phyloP scores from a whole-genome alignment of 2,888 invertebrate genomes.

The Craniophora ligustri region DNA sequence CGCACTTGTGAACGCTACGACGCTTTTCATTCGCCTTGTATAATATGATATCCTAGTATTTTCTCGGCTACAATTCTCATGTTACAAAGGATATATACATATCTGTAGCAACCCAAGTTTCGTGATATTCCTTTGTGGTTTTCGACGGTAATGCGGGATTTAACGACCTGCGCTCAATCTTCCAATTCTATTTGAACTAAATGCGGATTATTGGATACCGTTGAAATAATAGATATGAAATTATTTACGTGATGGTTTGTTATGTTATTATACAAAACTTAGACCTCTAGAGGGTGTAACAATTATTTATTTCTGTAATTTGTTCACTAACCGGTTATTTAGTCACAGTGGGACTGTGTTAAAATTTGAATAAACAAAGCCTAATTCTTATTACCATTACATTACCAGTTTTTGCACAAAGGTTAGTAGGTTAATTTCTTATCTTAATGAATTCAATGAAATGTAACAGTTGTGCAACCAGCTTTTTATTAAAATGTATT shows the following conservation, averaged over 20 bases:
- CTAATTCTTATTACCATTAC: slow-evolving; percentile 11
- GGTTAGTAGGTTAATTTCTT: slow-evolving; percentile 33
- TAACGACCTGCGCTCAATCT: slow-evolving; percentile 40
- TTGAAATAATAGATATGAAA: slow-evolving; percentile 16
- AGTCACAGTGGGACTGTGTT: slow-evolving; percentile 2
- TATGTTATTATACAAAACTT: no score
- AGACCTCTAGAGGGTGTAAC: no score
- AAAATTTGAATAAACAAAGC: not conserved
- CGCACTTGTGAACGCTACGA: slow-evolving; percentile 56
- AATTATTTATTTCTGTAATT: no score
- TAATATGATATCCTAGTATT: slow-evolving; percentile 54
- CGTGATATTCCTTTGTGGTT: slow-evolving; percentile 49
- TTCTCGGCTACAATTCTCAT: slow-evolving; percentile 37
- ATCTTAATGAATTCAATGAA: slow-evolving; percentile 9
- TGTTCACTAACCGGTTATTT: no score
- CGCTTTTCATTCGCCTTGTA: slow-evolving; percentile 57
- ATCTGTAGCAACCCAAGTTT: slow-evolving; percentile 28
- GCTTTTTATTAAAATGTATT: not conserved
- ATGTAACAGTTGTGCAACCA: slow-evolving; percentile 22
- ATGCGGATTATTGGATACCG: slow-evolving; percentile 22
- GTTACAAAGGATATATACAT: slow-evolving; percentile 51
- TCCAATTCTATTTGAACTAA: slow-evolving; percentile 34
- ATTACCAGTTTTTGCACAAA: slow-evolving; percentile 28
- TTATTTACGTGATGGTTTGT: not conserved
- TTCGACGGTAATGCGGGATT: slow-evolving; percentile 36